Conservation (phyloP, 2,888 invertebrate genomes). For the Hirtodrosophila cameraria region DNA sequence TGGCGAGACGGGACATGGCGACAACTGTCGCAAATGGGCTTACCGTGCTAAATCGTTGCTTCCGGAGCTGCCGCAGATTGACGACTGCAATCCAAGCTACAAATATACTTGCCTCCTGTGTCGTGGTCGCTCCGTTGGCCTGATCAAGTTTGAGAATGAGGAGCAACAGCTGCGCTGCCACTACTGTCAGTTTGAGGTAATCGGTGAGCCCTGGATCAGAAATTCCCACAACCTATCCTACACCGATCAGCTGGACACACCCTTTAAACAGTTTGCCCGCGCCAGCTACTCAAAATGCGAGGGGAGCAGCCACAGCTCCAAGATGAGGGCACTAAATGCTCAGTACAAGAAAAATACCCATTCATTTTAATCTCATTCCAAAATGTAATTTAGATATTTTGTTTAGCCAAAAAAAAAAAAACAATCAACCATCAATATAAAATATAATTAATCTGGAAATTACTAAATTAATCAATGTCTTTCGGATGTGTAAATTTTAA, state of each 20-base stretch:
- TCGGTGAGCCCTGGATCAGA: slow-evolving; percentile 40
- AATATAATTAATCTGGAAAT: too few species aligned
- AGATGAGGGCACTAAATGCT: slow-evolving; percentile 49
- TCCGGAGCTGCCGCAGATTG: slow-evolving; percentile 52
- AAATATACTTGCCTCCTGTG: slow-evolving; percentile 59
- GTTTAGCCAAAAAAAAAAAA: too few species aligned
- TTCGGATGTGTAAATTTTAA: too few species aligned
- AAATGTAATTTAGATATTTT: too few species aligned
- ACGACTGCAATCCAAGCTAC: slow-evolving; percentile 38
- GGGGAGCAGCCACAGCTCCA: slow-evolving; percentile 37
- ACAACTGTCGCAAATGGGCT: slow-evolving; percentile 58
- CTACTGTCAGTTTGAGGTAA: slow-evolving; percentile 65
- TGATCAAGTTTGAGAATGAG: slow-evolving; percentile 31
- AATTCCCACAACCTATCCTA: slow-evolving; percentile 30
- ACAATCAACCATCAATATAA: too few species aligned
- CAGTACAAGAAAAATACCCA: slow-evolving; percentile 32
- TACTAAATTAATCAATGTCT: too few species aligned
- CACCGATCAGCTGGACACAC: slow-evolving; percentile 37
- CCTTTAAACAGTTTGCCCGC: slow-evolving; percentile 49
- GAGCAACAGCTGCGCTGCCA: slow-evolving; percentile 48
- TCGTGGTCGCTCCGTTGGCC: slow-evolving; percentile 45
- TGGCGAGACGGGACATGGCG: slow-evolving; percentile 62
- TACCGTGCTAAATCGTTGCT: slow-evolving; percentile 53
- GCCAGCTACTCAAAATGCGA: slow-evolving; percentile 37
- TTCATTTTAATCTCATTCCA: too few species aligned